phyloP scores from a whole-genome alignment of 2,888 invertebrate species.

The Chelonus formosanus region DNA sequence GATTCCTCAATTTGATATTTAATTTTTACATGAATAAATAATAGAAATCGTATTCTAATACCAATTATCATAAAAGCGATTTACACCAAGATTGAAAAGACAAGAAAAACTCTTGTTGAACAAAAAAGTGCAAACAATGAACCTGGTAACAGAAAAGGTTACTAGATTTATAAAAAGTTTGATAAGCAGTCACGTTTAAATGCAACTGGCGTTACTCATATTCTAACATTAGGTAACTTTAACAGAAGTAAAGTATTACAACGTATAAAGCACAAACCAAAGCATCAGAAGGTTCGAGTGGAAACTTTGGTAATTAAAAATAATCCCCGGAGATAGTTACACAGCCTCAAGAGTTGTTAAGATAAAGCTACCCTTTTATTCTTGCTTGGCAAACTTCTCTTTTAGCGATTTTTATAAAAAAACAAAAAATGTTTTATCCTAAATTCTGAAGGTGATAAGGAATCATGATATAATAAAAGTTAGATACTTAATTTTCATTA shows the following conservation, averaged over 20 bases:
- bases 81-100: not conserved
- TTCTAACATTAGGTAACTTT: conserved; percentile 46
- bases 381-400: conserved; percentile 7
- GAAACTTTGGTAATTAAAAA: conserved; percentile 51
- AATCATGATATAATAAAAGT: conserved; percentile 37
- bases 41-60: no score
- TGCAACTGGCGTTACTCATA: conserved; percentile 1
- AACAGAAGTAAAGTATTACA: conserved; percentile 40
- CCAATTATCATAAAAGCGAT: no score
- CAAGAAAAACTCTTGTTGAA: not conserved
- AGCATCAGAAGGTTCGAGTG: conserved; percentile 30
- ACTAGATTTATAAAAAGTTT: not conserved
- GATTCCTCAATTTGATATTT: no score
- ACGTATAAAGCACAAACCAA: conserved; percentile 33
- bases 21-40: no score
- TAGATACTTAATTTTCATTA: conserved; percentile 9
- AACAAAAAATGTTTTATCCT: conserved; percentile 46
- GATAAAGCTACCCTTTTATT: conserved; percentile 9
- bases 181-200: conserved; percentile 2
- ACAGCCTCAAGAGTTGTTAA: conserved; percentile 7
- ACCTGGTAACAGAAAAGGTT: no score
- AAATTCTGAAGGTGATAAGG: conserved; percentile 51
- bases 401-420: conserved; percentile 18
- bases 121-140: not conserved
- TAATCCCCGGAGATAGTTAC: conserved; percentile 24